Percentiles rank a stretch among this genome's conserved stretches.
Evolutionary conservation across 1,140 invertebrate genomes (phyloP).

Genomic region (Melipona quadrifasciata): DNA sequence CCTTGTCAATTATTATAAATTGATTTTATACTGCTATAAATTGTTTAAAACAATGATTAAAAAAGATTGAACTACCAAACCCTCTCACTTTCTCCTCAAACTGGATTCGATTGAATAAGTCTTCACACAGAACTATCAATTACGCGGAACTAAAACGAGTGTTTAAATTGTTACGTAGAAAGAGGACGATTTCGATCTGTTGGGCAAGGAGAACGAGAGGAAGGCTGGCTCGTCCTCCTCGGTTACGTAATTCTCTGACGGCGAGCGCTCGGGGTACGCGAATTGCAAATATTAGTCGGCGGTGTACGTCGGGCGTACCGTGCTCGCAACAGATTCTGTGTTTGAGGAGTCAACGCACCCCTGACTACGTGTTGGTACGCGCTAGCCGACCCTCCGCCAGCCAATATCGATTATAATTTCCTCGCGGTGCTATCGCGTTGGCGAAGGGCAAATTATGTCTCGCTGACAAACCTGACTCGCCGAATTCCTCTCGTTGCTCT

Average conservation of each 20-base stretch:
- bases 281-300: constrained; percentile 23
- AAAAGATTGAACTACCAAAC: not conserved
- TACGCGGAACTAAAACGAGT: not conserved
- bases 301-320: too few relatives aligned
- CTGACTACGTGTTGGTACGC: not conserved
- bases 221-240: not conserved
- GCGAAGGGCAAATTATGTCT: constrained; percentile 29
- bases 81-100: not conserved
- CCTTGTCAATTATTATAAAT: not conserved
- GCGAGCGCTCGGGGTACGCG: not conserved
- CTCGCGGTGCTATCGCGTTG: not conserved
- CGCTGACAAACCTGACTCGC: too few relatives aligned
- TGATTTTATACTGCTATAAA: not conserved
- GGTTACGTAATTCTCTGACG: not conserved
- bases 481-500: not conserved
- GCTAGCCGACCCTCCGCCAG: not conserved
- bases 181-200: too few relatives aligned
- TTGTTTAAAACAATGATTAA: too few relatives aligned
- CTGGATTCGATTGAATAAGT: too few relatives aligned
- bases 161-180: not conserved
- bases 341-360: constrained; percentile 34
- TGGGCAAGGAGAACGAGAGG: not conserved
- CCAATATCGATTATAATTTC: constrained; percentile 45
- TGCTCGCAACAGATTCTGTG: constrained; percentile 4
- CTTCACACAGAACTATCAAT: too few relatives aligned